Evolutionary conservation across 2,888 invertebrate species (phyloP), one percentile per base, ranked within the genome.

Genomic region (Doris montereyensis): DNA sequence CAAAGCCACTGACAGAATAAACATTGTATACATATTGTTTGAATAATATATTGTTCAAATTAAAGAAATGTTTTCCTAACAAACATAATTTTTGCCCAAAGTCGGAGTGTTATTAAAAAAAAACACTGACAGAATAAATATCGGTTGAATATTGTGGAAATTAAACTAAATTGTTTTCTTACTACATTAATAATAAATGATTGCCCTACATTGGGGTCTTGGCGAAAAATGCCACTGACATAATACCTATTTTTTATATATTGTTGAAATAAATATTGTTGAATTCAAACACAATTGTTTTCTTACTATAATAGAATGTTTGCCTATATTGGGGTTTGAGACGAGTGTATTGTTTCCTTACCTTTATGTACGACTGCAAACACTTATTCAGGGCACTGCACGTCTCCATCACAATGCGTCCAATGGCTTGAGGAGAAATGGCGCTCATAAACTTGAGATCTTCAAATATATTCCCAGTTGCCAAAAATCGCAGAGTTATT

Each of bases 361-460:
- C 67, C 67, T 65, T 65, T 65, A 65, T 65, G 67, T 65, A 65
- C 67, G 67, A 65, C 67, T 65, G 67, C 24, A 65, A 65, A 65
- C 67, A 65, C 67, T 65, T 65, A 65, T 65, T 65, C 67, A 65
- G 67, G 67, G 67, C 67, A 21, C 67, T 65, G 5, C 24, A 10
- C 10, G 67, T 24, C 67, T 24, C 5, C 67, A 21, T 24, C 24
- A 65, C 67, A 17, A 65, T 62, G 62, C 8, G 8, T 62, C 62
- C 62, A 62, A 62, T 62, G 52, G 52, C 52, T 41, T 41, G 52
- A 41, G 52, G 52, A 41, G 52, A 41, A n/a, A n/a, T n/a, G n/a
- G n/a, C n/a, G n/a, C n/a, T 41, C 52, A 41, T 41, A 41, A 41
- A 41, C 52, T 41, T 41, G 52, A 41, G 5, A 41, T 41, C 52